Conservation (phyloP, 1,140 invertebrate species). For the Diploscapter pachys region DNA sequence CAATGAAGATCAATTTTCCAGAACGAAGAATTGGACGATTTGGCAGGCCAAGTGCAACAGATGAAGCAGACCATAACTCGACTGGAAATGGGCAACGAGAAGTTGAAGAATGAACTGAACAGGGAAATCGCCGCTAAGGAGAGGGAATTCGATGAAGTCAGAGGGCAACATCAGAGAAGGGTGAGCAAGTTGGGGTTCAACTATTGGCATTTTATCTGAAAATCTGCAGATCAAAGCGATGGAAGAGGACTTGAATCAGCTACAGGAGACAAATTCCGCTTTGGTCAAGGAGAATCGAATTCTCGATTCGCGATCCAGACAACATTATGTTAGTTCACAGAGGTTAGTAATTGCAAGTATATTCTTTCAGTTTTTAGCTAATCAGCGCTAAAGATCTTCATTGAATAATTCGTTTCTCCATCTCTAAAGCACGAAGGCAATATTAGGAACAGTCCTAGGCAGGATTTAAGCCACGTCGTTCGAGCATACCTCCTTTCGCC, state of each 20-base stretch:
- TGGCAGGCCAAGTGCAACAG: slow-evolving; percentile 24
- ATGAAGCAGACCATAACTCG: slow-evolving; percentile 36
- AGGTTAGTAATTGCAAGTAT: background rate
- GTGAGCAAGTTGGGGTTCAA: background rate
- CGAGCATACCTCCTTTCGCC: no score
- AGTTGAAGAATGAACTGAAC: slow-evolving; percentile 12
- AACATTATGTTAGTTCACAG: slow-evolving; percentile 10
- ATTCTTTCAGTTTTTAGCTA: background rate
- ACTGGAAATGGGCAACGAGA: slow-evolving; percentile 25
- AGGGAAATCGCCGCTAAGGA: slow-evolving; percentile 28
- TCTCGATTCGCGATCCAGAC: background rate
- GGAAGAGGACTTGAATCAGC: slow-evolving; percentile 32
- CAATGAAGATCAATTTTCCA: background rate
- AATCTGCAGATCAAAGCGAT: slow-evolving; percentile 15
- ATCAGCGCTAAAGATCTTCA: no score
- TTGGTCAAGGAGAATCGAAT: slow-evolving; percentile 29
- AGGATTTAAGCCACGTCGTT: no score
- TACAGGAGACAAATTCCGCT: slow-evolving; percentile 22
- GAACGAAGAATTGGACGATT: slow-evolving; percentile 42
- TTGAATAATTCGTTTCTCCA: no score
- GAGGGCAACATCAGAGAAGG: slow-evolving; percentile 31
- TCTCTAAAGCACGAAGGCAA: no score
- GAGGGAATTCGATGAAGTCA: slow-evolving; percentile 37
- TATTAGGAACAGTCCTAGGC: no score
- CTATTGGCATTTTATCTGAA: slow-evolving; percentile 12